Evolutionary conservation across 1,140 invertebrate genomes (phyloP), one percentile per base, ranked within the genome.

Genomic region (Nylanderia fulva): DNA sequence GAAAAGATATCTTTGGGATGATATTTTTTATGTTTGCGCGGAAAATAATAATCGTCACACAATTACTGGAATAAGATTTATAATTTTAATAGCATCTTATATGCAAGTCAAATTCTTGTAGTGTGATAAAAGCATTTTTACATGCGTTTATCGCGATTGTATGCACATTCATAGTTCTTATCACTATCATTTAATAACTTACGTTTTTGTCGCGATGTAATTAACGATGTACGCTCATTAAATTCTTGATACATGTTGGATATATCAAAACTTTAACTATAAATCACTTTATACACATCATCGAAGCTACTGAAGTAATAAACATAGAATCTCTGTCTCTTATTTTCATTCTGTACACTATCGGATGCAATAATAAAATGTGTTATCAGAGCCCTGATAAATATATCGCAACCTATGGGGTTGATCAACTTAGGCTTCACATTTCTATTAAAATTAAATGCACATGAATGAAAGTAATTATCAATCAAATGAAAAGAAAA

Each of bases 181-280:
- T 69, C 52, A 13, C 15, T 7, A 71, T 69, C 11, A 4, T 58
- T 27, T 45, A 61, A 79, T 56, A n/a, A 89, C 83, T 87, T 61
- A 90, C 89, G 27, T 42, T 66, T 87, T 27, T 21, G 87, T 36
- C 11, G 8, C 60, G 29, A 7, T 15, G 60, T 5, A 61, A 87
- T 61, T 60, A 89, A 76, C n/a, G 80, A 69, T 24, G 39, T 29
- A 18, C 39, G 54, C 8, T 86, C 87, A 0, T 84, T 56, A 2
- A 11, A 7, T 0, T 85, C 52, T 15, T 52, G 66, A 42, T 42
- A 1, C 87, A 86, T 86, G 15, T 1, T 9, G 72, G 11, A 52
- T 36, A 11, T 58, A 2, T 48, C 45, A 15, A 48, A n/a, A n/a
- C n/a, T n/a, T n/a, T n/a, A 33, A 66, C 13, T 18, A 0, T 8